phyloP scores from a whole-genome alignment of 2,113 vertebrate species.

The Brienomyrus longianalis region DNA sequence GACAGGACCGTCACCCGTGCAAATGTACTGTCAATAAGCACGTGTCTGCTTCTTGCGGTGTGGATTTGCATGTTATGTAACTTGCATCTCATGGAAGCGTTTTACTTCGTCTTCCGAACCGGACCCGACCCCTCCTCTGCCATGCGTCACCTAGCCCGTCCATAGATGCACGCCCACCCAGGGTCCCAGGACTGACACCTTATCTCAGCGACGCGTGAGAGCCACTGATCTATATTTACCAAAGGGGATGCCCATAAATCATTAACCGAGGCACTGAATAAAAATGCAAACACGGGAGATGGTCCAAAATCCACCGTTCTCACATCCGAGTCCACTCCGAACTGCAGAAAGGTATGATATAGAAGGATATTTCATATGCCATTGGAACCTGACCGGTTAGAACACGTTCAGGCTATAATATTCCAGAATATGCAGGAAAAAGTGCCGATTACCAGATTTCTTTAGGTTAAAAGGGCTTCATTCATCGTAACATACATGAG shows the following conservation, averaged over 20 bases:
- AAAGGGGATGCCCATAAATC: conserved; percentile 14
- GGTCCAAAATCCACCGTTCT: neutral
- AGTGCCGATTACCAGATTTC: neutral
- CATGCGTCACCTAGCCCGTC: neutral
- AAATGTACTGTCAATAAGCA: neutral
- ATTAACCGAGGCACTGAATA: neutral
- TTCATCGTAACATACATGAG: neutral
- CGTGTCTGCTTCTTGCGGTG: neutral
- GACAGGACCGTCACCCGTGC: neutral
- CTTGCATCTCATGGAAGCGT: neutral
- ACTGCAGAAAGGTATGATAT: neutral
- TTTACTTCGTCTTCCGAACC: neutral
- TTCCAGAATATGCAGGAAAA: neutral
- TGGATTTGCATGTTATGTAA: neutral
- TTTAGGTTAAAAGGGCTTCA: neutral
- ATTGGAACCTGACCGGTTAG: neutral
- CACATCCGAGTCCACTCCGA: neutral
- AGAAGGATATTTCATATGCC: neutral
- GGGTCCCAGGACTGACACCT: neutral
- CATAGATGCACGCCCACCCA: neutral
- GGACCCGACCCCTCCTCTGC: neutral
- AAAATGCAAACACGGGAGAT: neutral
- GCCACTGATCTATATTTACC: conserved; percentile 8
- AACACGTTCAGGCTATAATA: neutral
- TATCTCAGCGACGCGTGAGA: neutral